phyloP scores from a whole-genome alignment of 1,140 invertebrate species.

The Hermetia illucens region DNA sequence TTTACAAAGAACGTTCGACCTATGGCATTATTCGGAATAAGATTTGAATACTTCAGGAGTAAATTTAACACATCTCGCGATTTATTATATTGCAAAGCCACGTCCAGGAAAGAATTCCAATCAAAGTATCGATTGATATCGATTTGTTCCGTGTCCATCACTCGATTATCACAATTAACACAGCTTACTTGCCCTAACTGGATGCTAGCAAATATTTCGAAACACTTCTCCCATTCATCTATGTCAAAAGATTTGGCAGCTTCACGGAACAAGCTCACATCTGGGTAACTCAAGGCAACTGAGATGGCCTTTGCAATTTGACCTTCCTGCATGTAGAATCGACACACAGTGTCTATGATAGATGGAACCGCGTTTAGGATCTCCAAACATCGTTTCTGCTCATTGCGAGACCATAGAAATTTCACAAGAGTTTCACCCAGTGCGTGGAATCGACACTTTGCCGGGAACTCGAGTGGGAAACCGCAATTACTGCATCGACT shows the following conservation, averaged over 20 bases:
- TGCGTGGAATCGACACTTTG: constrained; percentile 21
- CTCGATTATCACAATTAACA: constrained; percentile 22
- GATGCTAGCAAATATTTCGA: constrained; percentile 25
- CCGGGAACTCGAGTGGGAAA: constrained; percentile 24
- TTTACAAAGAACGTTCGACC: constrained; percentile 26
- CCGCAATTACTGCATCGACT: constrained; percentile 20
- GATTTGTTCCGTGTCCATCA: constrained; percentile 19
- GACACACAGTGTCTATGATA: constrained; percentile 22
- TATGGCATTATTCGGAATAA: constrained; percentile 27
- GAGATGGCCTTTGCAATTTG: constrained; percentile 24
- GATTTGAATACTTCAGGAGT: constrained; percentile 26
- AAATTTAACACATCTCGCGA: constrained; percentile 20
- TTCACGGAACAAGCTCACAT: constrained; percentile 19
- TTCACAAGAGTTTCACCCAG: constrained; percentile 21
- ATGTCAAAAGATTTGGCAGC: constrained; percentile 17
- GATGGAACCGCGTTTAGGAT: constrained; percentile 22
- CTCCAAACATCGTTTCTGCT: constrained; percentile 27
- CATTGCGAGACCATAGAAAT: constrained; percentile 27
- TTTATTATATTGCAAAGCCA: constrained; percentile 19
- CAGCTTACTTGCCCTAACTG: constrained; percentile 20
- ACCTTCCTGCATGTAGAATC: constrained; percentile 24
- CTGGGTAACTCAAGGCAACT: constrained; percentile 23
- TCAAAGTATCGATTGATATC: constrained; percentile 25
- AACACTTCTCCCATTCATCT: constrained; percentile 21
- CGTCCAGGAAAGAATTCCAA: constrained; percentile 27